Conservation (phyloP, 2,888 invertebrate species). For the Eumerus sabulonum region DNA sequence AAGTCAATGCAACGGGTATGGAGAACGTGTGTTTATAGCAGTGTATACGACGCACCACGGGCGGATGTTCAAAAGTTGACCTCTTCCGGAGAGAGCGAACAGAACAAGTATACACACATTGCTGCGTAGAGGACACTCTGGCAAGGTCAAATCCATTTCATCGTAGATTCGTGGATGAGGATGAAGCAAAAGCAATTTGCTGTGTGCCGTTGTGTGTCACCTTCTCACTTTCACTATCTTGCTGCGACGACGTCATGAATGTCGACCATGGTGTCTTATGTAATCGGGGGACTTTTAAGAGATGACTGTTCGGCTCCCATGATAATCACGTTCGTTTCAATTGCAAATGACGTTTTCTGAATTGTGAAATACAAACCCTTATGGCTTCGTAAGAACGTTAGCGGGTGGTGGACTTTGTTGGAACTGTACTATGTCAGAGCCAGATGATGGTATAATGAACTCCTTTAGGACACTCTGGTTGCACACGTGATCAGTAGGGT, state of each 20-base stretch:
- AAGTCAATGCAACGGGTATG: conserved; percentile 11
- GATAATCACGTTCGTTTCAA: no score
- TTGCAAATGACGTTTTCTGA: no score
- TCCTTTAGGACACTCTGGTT: no score
- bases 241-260: conserved; percentile 26
- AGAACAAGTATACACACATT: conserved; percentile 9
- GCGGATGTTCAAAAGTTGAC: conserved; percentile 19
- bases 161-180: conserved; percentile 6
- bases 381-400: no score
- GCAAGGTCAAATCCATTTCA: conserved; percentile 61
- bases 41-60: background rate
- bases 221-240: conserved; percentile 46
- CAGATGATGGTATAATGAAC: no score
- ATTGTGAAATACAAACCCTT: no score
- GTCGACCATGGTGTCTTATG: conserved; percentile 7
- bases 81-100: background rate
- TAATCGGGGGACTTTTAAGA: background rate
- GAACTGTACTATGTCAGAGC: no score
- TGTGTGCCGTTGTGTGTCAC: conserved; percentile 17
- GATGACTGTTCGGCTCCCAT: no score
- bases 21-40: background rate
- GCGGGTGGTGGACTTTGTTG: no score
- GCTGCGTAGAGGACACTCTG: conserved; percentile 48
- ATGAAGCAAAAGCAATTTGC: conserved; percentile 22
- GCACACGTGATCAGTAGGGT: no score